phyloP scores from a whole-genome alignment of 2,113 vertebrate species.

The Oreotrochilus melanogaster region DNA sequence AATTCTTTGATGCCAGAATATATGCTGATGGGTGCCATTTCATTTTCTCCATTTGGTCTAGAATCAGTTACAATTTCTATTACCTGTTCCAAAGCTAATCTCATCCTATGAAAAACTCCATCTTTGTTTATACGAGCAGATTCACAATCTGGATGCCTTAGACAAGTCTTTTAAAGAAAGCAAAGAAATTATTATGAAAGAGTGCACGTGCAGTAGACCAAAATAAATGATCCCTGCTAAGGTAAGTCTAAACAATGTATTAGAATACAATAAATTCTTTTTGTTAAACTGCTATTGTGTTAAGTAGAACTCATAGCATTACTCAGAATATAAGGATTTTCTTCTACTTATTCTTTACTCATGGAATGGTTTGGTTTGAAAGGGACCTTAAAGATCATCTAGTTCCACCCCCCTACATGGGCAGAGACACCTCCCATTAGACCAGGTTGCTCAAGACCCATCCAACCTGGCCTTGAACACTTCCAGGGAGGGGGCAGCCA shows the following conservation, averaged over 20 bases:
- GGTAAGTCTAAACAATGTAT: neutral
- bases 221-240: neutral
- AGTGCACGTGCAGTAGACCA: neutral
- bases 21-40: constrained; percentile 86
- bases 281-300: neutral
- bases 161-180: constrained; percentile 88
- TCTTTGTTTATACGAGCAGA: constrained; percentile 97
- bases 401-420: too few species aligned
- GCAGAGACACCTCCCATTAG: too few species aligned
- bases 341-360: neutral
- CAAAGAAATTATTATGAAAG: neutral
- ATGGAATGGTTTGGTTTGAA: too few species aligned
- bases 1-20: constrained; percentile 92
- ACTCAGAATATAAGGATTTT: neutral
- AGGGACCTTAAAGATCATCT: too few species aligned
- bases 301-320: neutral
- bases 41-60: constrained; percentile 83
- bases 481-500: too few species aligned
- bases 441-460: too few species aligned
- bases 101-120: constrained; percentile 96
- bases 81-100: constrained; percentile 93
- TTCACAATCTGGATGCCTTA: constrained; percentile 97
- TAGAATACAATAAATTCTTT: neutral
- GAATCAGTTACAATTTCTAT: constrained; percentile 96
- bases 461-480: too few species aligned